Percentiles rank a stretch among this genome's conserved stretches.
phyloP scores from a whole-genome alignment of 1,140 invertebrate genomes.

The Bombus turneri region DNA sequence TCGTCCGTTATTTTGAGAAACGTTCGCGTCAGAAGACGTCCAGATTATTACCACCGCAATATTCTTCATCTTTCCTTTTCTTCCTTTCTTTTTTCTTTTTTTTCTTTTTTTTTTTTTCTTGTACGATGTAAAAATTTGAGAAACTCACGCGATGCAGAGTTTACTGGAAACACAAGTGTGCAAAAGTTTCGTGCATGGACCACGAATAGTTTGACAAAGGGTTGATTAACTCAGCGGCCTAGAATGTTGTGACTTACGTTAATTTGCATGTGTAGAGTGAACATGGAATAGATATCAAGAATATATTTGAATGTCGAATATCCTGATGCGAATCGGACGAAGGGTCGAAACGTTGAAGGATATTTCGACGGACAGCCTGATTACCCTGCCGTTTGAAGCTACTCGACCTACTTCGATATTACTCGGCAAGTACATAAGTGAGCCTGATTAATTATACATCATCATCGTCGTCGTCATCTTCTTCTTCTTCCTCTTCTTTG shows the following conservation, averaged over 20 bases:
- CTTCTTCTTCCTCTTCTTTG: background rate
- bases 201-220: background rate
- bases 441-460: slow-evolving; percentile 11
- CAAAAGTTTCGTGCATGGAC: background rate
- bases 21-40: background rate
- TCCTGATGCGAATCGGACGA: background rate
- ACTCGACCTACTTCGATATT: slow-evolving; percentile 23
- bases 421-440: background rate
- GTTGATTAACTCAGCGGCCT: background rate
- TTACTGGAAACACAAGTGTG: background rate
- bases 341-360: slow-evolving; percentile 4
- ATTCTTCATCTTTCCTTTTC: background rate
- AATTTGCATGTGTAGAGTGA: background rate
- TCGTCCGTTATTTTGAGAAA: background rate
- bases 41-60: background rate
- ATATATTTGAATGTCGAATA: background rate
- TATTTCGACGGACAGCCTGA: slow-evolving; percentile 1
- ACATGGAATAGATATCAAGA: background rate
- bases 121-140: background rate
- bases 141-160: background rate
- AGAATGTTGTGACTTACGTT: background rate
- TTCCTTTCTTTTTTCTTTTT: background rate
- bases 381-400: slow-evolving; percentile 2
- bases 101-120: too few species aligned
- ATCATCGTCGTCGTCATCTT: too few species aligned